Conservation (phyloP, 2,113 vertebrate species). For the Dromas ardeola region DNA sequence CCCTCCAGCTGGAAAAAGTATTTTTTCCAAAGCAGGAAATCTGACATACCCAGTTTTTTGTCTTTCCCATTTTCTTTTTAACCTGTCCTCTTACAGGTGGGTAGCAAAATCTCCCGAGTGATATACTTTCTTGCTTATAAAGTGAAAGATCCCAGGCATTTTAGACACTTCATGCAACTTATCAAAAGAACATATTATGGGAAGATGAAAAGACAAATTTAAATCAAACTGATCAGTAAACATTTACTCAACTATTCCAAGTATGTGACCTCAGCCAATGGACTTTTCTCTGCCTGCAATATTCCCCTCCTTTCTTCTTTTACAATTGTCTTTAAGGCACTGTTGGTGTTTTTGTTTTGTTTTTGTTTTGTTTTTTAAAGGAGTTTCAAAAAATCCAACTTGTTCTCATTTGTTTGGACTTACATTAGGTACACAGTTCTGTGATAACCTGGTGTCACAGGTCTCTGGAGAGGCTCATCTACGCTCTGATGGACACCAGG, state of each 20-base stretch:
- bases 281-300: neutral
- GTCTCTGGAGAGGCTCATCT: conserved; percentile 89
- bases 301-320: neutral
- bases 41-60: neutral
- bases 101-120: neutral
- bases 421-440: conserved; percentile 73
- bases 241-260: neutral
- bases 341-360: neutral
- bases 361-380: neutral
- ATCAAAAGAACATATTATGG: neutral
- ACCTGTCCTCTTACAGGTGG: neutral
- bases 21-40: neutral
- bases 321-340: neutral
- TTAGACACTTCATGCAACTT: neutral
- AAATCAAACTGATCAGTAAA: neutral
- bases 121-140: neutral
- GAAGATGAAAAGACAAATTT: neutral
- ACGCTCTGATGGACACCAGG: conserved; percentile 61
- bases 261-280: neutral
- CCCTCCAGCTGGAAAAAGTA: neutral
- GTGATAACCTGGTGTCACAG: conserved; percentile 86
- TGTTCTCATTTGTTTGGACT: conserved; percentile 59
- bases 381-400: neutral
- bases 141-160: neutral
- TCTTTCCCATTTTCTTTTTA: neutral